Conservation (phyloP, 2,888 invertebrate genomes). For the Lysandra coridon region DNA sequence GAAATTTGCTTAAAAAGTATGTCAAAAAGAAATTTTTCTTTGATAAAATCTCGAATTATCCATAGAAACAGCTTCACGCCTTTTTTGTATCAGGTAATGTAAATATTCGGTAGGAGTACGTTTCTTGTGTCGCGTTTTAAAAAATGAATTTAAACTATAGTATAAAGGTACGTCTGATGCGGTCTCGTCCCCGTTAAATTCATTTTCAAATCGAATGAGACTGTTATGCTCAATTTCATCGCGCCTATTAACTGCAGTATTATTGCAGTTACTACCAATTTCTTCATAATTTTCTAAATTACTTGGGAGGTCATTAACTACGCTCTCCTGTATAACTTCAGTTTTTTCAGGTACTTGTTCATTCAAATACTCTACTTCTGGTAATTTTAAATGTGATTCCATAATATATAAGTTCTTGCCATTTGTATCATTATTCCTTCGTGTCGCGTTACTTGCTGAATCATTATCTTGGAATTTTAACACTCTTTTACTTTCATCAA, state of each 20-base stretch:
- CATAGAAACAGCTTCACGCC: conserved; percentile 74
- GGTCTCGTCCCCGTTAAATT: not conserved
- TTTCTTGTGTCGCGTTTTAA: not conserved
- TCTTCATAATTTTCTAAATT: not conserved
- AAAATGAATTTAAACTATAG: conserved; percentile 10
- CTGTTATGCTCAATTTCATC: not conserved
- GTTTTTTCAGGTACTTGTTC: not conserved
- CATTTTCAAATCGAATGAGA: not conserved
- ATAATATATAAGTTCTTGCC: conserved; percentile 17
- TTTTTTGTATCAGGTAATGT: conserved; percentile 78
- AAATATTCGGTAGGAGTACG: conserved; percentile 79
- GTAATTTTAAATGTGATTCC: not conserved
- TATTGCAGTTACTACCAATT: not conserved
- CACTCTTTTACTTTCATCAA: conserved; percentile 53
- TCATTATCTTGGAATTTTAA: conserved; percentile 60
- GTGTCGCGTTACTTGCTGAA: conserved; percentile 37
- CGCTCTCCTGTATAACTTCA: not conserved
- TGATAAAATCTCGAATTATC: conserved; percentile 43
- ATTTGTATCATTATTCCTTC: conserved; percentile 41
- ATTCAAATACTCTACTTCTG: not conserved
- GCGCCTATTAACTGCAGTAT: not conserved
- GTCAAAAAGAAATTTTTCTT: conserved; percentile 28
- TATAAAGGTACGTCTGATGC: not conserved
- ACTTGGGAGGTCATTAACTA: not conserved
- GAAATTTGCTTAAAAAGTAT: too few species aligned